Evolutionary conservation across 35 echinoderm and acorn worm genomes (phyloP).

Genomic region (Chiridota heheva): DNA sequence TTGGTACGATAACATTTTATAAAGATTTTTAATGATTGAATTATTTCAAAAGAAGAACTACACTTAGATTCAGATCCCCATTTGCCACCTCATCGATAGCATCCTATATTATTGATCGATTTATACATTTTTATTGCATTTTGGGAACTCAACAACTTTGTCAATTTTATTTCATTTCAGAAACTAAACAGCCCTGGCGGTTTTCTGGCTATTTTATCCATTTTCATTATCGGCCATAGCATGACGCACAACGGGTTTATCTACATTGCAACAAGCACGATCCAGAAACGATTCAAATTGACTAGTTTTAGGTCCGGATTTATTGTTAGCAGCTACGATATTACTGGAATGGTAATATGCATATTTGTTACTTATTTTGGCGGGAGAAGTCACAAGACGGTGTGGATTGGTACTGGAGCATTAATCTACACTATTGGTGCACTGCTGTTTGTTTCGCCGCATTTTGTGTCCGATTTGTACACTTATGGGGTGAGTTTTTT

Average conservation of each 20-base stretch:
- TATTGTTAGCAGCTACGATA: slow-evolving; percentile 76
- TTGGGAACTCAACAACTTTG: too few species aligned
- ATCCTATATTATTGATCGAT: too few species aligned
- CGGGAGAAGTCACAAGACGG: slow-evolving; percentile 54
- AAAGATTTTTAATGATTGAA: too few species aligned
- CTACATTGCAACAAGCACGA: slow-evolving; percentile 59
- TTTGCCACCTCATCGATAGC: too few species aligned
- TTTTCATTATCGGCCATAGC: slow-evolving; percentile 58
- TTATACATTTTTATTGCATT: too few species aligned
- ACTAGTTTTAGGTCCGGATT: slow-evolving; percentile 64
- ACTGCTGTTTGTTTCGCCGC: slow-evolving; percentile 57
- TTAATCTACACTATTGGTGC: slow-evolving; percentile 65
- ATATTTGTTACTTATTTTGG: slow-evolving; percentile 85
- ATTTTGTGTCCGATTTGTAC: slow-evolving; percentile 65
- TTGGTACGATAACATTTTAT: too few species aligned
- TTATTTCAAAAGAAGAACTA: too few species aligned
- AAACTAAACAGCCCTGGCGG: slow-evolving; percentile 57
- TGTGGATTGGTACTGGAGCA: slow-evolving; percentile 56
- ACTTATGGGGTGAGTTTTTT: slow-evolving; percentile 31
- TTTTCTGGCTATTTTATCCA: slow-evolving; percentile 60
- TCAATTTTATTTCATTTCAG: slow-evolving; percentile 20
- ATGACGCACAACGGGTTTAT: slow-evolving; percentile 79
- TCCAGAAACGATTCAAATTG: slow-evolving; percentile 75
- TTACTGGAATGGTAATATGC: slow-evolving; percentile 48
- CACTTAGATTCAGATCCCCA: too few species aligned